Percentiles rank a stretch among this genome's conserved stretches.
Evolutionary conservation across 1,140 invertebrate species (phyloP).

Genomic region (Drosophila lacertosa): DNA sequence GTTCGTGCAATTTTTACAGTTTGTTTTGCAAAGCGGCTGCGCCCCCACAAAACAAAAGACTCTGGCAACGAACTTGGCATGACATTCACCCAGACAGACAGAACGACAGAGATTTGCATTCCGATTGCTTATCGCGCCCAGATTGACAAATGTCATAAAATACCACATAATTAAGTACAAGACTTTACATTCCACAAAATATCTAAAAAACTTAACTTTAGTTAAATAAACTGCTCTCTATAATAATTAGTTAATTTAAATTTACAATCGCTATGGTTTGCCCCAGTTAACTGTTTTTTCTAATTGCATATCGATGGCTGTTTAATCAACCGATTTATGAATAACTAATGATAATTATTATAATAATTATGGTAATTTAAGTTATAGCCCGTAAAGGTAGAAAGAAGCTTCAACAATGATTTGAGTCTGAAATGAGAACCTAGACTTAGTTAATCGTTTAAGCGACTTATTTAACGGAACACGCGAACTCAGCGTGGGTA

Average conservation of each 20-base stretch:
- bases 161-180: neutral
- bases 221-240: no score
- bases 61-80: conserved; percentile 77
- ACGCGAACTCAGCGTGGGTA: no score
- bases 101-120: conserved; percentile 18
- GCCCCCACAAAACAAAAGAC: conserved; percentile 64
- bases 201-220: no score
- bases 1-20: conserved; percentile 77
- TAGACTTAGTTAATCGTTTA: no score
- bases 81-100: conserved; percentile 25
- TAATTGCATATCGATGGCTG: neutral
- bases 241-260: no score
- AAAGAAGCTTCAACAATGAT: no score
- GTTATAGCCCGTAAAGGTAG: no score
- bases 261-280: neutral
- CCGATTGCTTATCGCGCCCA: conserved; percentile 21
- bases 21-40: conserved; percentile 77
- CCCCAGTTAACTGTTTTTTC: neutral
- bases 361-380: no score
- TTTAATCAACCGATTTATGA: neutral
- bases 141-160: conserved; percentile 5
- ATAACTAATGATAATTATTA: no score
- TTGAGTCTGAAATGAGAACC: no score
- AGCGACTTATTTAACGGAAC: no score
- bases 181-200: no score